Percentiles rank a stretch among this genome's conserved stretches.
phyloP scores from a whole-genome alignment of 1,140 invertebrate genomes.

The Hermetia illucens region DNA sequence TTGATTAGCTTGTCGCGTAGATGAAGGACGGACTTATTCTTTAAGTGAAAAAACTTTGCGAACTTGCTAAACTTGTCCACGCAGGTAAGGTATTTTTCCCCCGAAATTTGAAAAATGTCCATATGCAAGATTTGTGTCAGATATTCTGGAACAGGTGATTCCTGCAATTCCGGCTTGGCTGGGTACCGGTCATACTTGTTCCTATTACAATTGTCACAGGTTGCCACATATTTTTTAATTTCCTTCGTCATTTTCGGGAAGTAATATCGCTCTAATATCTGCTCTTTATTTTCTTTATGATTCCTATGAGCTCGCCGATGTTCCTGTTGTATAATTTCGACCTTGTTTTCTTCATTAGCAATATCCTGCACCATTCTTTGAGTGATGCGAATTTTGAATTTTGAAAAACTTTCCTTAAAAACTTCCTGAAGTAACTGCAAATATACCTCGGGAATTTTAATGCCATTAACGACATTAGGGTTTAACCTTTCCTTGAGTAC shows the following conservation, averaged over 20 bases:
- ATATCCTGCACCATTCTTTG: constrained; percentile 7
- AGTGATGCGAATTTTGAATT: constrained; percentile 6
- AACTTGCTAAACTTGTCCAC: constrained; percentile 8
- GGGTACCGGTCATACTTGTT: constrained; percentile 8
- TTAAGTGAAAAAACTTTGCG: constrained; percentile 6
- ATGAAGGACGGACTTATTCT: constrained; percentile 1
- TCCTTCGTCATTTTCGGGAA: constrained; percentile 5
- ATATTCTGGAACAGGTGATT: constrained; percentile 5
- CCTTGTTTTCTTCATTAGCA: neutral
- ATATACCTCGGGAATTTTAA: constrained; percentile 5
- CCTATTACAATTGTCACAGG: constrained; percentile 4
- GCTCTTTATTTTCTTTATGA: constrained; percentile 3
- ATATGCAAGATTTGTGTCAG: constrained; percentile 5
- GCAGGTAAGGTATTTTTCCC: constrained; percentile 4
- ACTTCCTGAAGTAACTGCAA: constrained; percentile 3
- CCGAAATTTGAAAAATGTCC: constrained; percentile 1
- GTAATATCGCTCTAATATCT: constrained; percentile 6
- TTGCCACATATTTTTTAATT: constrained; percentile 4
- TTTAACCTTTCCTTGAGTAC: constrained; percentile 1
- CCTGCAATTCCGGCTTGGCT: constrained; percentile 1
- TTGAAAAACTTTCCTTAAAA: constrained; percentile 4
- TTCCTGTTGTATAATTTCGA: constrained; percentile 2
- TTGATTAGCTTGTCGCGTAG: constrained; percentile 2
- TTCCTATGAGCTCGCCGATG: constrained; percentile 8
- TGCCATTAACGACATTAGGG: constrained; percentile 6